Evolutionary conservation across 35 echinoderm and acorn worm genomes (phyloP).

Genomic region (Heliocidaris tuberculata): DNA sequence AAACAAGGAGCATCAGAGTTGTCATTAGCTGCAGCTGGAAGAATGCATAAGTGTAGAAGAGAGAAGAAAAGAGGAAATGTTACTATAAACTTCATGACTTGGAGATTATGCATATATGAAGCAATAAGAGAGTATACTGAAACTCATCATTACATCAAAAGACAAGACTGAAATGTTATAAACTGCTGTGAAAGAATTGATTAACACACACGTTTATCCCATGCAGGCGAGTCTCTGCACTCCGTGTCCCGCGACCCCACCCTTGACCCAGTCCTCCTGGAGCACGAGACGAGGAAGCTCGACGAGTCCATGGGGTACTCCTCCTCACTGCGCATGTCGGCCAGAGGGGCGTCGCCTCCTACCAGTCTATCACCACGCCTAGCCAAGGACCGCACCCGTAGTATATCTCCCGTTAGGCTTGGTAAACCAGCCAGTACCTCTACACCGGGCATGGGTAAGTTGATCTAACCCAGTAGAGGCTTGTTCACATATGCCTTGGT

Average conservation of each 20-base stretch:
- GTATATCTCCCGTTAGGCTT: conserved; percentile 76
- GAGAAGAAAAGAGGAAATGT: too few relatives aligned
- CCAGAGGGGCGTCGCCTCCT: conserved; percentile 62
- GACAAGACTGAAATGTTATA: too few relatives aligned
- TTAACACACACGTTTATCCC: not conserved
- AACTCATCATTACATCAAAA: too few relatives aligned
- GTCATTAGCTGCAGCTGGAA: too few relatives aligned
- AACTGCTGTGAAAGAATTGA: too few relatives aligned
- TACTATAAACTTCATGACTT: too few relatives aligned
- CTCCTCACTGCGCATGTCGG: conserved; percentile 20
- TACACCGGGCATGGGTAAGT: conserved; percentile 77
- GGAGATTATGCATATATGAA: too few relatives aligned
- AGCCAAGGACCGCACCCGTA: conserved; percentile 71
- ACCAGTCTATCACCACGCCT: conserved; percentile 68
- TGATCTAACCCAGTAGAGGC: not conserved
- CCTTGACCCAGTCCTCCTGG: conserved; percentile 85
- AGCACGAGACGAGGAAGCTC: conserved; percentile 92
- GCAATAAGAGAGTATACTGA: too few relatives aligned
- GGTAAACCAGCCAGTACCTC: conserved; percentile 73
- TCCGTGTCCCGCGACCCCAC: conserved; percentile 90
- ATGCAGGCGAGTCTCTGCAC: conserved; percentile 84
- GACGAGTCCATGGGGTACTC: conserved; percentile 93
- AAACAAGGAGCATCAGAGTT: too few relatives aligned
- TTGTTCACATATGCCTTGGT: not conserved
- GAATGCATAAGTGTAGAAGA: too few relatives aligned